These are phyloP conservation scores for Macrophya annulata DNA, from an alignment of 2,888 invertebrate genomes.

Conservation along the genomic window DNA sequence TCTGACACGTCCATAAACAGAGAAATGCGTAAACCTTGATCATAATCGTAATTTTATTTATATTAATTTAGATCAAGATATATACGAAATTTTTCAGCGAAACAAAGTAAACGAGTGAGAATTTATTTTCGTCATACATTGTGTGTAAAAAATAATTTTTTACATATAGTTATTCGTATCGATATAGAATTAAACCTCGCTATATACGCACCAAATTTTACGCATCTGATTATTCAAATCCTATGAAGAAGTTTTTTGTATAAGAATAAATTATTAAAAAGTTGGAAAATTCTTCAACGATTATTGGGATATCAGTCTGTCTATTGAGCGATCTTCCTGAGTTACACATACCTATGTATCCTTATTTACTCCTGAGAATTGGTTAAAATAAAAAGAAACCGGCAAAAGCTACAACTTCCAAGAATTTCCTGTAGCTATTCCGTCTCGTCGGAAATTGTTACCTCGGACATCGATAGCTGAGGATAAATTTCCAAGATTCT, in stretches of 20 bases:
- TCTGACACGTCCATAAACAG: slow-evolving; percentile 51
- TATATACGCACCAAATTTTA: not conserved
- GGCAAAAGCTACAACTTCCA: not conserved
- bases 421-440: slow-evolving; percentile 13
- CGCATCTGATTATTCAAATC: not conserved
- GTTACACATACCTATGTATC: not conserved
- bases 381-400: not conserved
- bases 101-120: not conserved
- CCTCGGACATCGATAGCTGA: slow-evolving; percentile 11
- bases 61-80: slow-evolving; percentile 40
- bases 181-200: not conserved
- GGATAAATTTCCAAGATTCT: slow-evolving; percentile 22
- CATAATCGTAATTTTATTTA: slow-evolving; percentile 38
- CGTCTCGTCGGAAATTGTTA: not conserved
- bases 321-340: not conserved
- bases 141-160: too few relatives aligned
- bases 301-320: not conserved
- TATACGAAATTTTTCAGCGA: not conserved
- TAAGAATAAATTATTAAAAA: not conserved
- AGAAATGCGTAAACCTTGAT: slow-evolving; percentile 32
- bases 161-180: not conserved
- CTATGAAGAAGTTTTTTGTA: not conserved
- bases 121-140: not conserved
- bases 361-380: not conserved
- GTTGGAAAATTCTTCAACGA: not conserved